Evolutionary conservation across 2,797 vertebrate genomes (phyloP), one percentile per base, ranked within the genome.

Genomic region (Hemitrygon akajei): DNA sequence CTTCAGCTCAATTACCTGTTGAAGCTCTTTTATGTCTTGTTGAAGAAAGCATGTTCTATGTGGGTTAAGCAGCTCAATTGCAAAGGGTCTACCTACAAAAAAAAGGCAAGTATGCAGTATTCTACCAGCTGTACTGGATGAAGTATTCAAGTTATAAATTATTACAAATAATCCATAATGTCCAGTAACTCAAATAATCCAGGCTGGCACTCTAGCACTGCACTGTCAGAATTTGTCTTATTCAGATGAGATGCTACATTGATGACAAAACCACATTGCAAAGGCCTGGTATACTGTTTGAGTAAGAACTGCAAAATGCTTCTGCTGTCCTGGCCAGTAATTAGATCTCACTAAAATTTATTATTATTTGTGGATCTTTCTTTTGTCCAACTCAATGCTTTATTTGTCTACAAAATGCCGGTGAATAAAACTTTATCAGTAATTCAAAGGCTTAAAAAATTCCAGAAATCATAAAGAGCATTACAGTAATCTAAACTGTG

Each of bases 31-130:
- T 95, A 99, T 97, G 95, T 98, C 97, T 77, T 94, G 95, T 4
- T 94, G 94, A 95, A 94, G 97, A 93, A 99, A 95, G 93, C 58
- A 96, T 93, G 97, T 95, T 95, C 96, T 97, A 95, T 96, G 98
- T 95, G 99, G 98, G 95, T 99, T 98, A 95, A 99, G 96, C 95
- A 99, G 96, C 96, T 99, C 98, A 94, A 99, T 95, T 0, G 98
- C 98, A 94, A 99, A 99, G 7, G 99, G 99, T 94, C 99, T 98
- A 96, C 99, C 99, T 99, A 94, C 77, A 12, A 37, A 60, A n/a
- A n/a, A 73, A 73, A 6, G 6, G 25, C 71, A 73, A 73, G 22
- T 73, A 73, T 73, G 20, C 18, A 25, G 71, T 73, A 27, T 25
- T 22, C 71, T 22, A 73, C 22, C 71, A 73, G 20, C 73, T 25